These are phyloP conservation scores for Coturnix japonica DNA, from an alignment of 2,113 vertebrate genomes.

Conservation along the genomic window DNA sequence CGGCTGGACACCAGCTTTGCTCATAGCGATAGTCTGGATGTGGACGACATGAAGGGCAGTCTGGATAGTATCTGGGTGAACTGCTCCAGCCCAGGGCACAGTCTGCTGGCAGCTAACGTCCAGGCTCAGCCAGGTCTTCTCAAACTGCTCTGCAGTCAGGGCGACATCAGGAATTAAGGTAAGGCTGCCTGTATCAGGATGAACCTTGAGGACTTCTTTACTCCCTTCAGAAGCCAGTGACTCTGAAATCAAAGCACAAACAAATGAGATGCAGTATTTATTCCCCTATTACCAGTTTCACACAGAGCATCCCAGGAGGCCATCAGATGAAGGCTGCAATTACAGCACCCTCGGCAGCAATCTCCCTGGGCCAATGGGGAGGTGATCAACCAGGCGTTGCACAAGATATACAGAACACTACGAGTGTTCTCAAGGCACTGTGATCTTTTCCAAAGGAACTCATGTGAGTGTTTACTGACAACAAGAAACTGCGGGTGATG, in stretches of 20 bases:
- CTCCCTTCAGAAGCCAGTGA: slow-evolving; percentile 62
- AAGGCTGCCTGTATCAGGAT: slow-evolving; percentile 57
- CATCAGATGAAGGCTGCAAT: neutral
- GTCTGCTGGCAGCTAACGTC: slow-evolving; percentile 61
- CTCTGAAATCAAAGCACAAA: slow-evolving; percentile 58
- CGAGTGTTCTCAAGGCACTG: neutral
- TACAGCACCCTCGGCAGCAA: neutral
- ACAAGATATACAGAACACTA: neutral
- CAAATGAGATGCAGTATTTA: neutral
- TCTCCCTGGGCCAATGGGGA: neutral
- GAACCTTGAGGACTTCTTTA: slow-evolving; percentile 47
- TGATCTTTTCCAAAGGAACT: neutral
- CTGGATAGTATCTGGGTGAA: slow-evolving; percentile 83
- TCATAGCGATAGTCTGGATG: slow-evolving; percentile 93
- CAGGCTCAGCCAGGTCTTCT: slow-evolving; percentile 80
- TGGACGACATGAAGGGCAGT: slow-evolving; percentile 88
- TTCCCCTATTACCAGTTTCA: neutral
- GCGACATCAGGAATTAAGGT: slow-evolving; percentile 67
- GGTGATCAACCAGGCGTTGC: neutral
- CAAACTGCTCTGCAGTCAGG: slow-evolving; percentile 82
- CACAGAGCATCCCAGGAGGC: neutral
- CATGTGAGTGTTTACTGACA: rapidly evolving
- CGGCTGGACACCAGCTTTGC: slow-evolving; percentile 76
- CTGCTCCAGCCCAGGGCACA: slow-evolving; percentile 71
- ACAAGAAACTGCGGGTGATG: neutral